A percentile compares a stretch with the other conserved stretches of the same genome.
phyloP scores from a whole-genome alignment of 35 echinoderm and acorn worm species.

The Heliocidaris tuberculata region DNA sequence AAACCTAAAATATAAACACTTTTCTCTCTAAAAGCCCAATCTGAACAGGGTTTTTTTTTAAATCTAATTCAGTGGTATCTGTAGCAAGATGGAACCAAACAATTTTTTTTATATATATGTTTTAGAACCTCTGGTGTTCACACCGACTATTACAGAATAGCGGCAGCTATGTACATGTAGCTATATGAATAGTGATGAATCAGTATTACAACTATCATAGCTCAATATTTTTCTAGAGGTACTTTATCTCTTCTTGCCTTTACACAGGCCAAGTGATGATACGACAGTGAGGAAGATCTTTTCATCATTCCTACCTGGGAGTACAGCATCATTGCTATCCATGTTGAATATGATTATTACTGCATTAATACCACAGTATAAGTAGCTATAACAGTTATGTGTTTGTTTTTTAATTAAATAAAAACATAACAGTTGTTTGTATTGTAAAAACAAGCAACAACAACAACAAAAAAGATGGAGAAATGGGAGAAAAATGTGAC shows the following conservation, averaged over 20 bases:
- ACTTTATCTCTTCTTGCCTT: not conserved
- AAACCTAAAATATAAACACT: no score
- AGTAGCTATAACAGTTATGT: not conserved
- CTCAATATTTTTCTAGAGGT: not conserved
- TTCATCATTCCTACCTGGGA: not conserved
- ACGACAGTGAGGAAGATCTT: not conserved
- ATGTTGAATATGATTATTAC: not conserved
- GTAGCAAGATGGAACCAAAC: not conserved
- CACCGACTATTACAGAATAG: not conserved
- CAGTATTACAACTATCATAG: not conserved
- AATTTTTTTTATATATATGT: not conserved
- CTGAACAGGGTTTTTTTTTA: not conserved
- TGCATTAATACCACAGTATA: not conserved
- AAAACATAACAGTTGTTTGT: no score
- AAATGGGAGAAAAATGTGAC: not conserved
- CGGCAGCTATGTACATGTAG: not conserved
- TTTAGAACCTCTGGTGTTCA: not conserved
- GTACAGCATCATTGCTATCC: not conserved
- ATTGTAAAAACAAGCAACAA: not conserved
- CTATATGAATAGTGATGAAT: not conserved
- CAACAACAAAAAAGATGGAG: not conserved
- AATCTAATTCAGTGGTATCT: not conserved
- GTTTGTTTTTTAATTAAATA: no score
- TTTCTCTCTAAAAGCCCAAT: not conserved
- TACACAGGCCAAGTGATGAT: not conserved